Evolutionary conservation across 2,797 vertebrate genomes (phyloP).

Genomic region (Arctocebus calabarensis): DNA sequence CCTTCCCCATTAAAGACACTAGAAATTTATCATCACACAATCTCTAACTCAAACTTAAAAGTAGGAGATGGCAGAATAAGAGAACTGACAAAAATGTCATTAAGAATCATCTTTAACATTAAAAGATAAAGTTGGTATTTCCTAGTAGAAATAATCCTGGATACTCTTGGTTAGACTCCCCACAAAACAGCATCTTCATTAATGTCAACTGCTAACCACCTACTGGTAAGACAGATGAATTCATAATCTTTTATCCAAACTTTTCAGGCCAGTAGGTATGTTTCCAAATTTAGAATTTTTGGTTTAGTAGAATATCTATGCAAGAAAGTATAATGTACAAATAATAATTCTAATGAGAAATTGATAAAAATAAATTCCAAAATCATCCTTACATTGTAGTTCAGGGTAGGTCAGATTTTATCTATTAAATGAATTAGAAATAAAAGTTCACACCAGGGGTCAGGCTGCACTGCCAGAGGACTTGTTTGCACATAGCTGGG

Average conservation of each 20-base stretch:
- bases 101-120: not conserved
- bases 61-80: not conserved
- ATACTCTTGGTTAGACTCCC: not conserved
- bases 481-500: not conserved
- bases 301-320: not conserved
- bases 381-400: not conserved
- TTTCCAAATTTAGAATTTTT: not conserved
- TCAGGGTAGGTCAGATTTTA: not conserved
- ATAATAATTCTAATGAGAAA: not conserved
- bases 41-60: conserved; percentile 6
- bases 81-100: not conserved
- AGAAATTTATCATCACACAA: not conserved
- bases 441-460: not conserved
- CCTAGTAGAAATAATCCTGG: not conserved
- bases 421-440: not conserved
- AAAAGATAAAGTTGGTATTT: not conserved
- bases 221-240: not conserved
- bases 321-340: not conserved
- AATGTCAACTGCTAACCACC: not conserved
- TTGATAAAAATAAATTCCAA: not conserved
- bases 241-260: not conserved
- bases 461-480: not conserved
- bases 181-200: not conserved
- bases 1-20: not conserved
- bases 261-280: not conserved